A percentile compares a stretch with the other conserved stretches of the same genome.
Evolutionary conservation across 2,888 invertebrate species (phyloP).

Genomic region (Laothoe populi): DNA sequence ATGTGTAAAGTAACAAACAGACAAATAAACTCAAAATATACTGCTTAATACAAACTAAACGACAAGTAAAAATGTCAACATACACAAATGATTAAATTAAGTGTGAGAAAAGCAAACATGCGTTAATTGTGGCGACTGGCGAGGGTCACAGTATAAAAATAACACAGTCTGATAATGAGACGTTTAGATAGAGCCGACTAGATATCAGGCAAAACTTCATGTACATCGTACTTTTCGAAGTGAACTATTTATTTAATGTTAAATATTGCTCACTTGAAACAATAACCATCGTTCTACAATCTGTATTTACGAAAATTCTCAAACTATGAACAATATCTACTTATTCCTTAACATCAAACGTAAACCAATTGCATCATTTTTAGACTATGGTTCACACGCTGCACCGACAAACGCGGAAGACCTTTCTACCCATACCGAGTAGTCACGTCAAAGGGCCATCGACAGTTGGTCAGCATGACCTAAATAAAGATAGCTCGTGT

Average conservation of each 20-base stretch:
- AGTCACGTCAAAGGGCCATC: neutral
- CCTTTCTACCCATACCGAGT: neutral
- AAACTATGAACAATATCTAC: too few relatives aligned
- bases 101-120: conserved; percentile 40
- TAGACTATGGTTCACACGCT: neutral
- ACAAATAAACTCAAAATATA: conserved; percentile 31
- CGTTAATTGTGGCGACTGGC: conserved; percentile 37
- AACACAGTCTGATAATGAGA: neutral
- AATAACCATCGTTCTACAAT: too few relatives aligned
- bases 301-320: too few relatives aligned
- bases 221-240: too few relatives aligned
- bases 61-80: conserved; percentile 7
- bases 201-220: too few relatives aligned
- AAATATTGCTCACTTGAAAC: too few relatives aligned
- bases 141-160: conserved; percentile 31
- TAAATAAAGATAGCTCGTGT: conserved; percentile 2
- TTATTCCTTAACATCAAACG: neutral
- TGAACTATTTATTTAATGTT: too few relatives aligned
- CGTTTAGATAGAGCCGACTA: too few relatives aligned
- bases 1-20: neutral
- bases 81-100: conserved; percentile 36
- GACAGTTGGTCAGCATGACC: neutral
- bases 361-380: neutral
- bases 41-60: neutral
- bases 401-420: conserved; percentile 19